Conservation (phyloP, 2,113 vertebrate genomes). For the Ameiurus melas region DNA sequence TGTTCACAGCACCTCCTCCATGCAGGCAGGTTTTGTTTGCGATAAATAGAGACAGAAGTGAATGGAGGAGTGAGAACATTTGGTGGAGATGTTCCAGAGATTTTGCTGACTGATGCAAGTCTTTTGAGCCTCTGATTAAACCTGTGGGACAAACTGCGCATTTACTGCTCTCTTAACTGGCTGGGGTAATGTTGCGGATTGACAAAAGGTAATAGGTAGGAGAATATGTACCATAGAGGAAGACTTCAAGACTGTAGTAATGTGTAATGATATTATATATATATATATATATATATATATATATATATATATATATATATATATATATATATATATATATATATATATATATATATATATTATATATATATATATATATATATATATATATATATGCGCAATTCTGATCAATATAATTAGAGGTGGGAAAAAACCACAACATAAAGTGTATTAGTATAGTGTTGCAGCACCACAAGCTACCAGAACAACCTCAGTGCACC, state of each 20-base stretch:
- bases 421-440: neutral
- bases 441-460: neutral
- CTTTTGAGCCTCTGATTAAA: slow-evolving; percentile 9
- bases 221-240: neutral
- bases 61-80: neutral
- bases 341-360: no score
- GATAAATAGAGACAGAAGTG: neutral
- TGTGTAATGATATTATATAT: neutral
- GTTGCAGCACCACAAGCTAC: neutral
- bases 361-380: no score
- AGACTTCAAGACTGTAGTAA: neutral
- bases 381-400: no score
- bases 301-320: no score
- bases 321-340: no score
- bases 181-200: neutral
- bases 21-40: neutral
- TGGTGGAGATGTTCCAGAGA: slow-evolving; percentile 15
- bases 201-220: neutral
- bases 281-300: no score
- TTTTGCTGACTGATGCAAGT: slow-evolving; percentile 24
- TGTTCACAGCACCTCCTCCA: slow-evolving; percentile 4
- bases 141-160: slow-evolving; percentile 10
- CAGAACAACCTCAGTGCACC: neutral
- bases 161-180: neutral
- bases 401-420: neutral